Evolutionary conservation across 2,888 invertebrate genomes (phyloP), one percentile per base, ranked within the genome.

Genomic region (Eledone cirrhosa): DNA sequence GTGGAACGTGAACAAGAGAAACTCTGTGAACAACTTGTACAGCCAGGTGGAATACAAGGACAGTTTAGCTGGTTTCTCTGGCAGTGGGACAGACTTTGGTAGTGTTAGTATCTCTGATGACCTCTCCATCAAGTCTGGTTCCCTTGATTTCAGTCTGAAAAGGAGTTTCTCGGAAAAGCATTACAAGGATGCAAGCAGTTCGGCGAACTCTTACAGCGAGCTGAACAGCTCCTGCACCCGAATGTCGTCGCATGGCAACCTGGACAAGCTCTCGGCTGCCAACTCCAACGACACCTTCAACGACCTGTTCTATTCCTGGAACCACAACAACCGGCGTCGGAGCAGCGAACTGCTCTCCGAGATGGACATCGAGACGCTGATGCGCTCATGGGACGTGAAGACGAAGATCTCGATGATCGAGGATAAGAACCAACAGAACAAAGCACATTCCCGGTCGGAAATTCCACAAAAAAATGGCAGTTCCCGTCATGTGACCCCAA

Each of bases 331-430:
- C 0, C 72, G 31, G 41, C 41, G 41, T 72, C 72, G 72, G 19
- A 48, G 76, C 48, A 76, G 76, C 14, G 76, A 76, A 24, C 48
- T 76, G 41, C 29, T 76, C 16, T 76, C 76, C 0, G 76, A 76
- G 48, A 41, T 47, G 19, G 76, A 76, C n/a, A 76, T 76, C 27
- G 76, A 76, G 8, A 47, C 76, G 29, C 29, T 76, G 76, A 76
- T 76, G 76, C 24, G 48, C 8, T 76, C 76, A 11, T 76, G 76
- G 76, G 27, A 48, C 19, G 48, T 76, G 24, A 47, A 76, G 27
- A 48, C 76, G 8, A 47, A 48, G 29, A 76, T 48, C 13, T 14
- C 22, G 31, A 27, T 4, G 16, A 41, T 76, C 27, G 76, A 76
- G 48, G 76, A 76, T 27, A 48, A 48, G 48, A 24, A 24, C 63